Base-by-base conservation (phyloP, 2,113 vertebrate species). In the Python bivittatus region DNA sequence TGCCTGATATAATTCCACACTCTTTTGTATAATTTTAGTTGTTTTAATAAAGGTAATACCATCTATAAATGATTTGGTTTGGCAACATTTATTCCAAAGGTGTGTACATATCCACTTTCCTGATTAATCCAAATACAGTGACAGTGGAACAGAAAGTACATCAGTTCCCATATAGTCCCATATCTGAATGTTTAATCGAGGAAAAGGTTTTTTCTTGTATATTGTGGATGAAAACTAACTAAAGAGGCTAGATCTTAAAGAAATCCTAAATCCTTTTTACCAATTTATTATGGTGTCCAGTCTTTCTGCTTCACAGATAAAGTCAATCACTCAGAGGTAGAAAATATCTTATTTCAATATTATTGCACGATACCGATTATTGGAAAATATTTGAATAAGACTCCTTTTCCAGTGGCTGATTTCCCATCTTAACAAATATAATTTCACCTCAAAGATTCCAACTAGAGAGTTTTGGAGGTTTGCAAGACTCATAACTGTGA, bases 361-460 rank as follows among this genome's bases (percentile, higher is more conserved):
- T 86, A 10, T 72, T 94, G 79, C 68, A 10, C 92, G 94, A 38
- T 25, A 52, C 57, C 11, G 13, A 23, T 20, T 92, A 93, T 61
- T 88, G 53, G 60, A 20, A 92, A 38, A 88, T 52, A 79, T 72
- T 87, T 90, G 57, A 64, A 94, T 86, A 93, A 44, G 9, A 90
- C 53, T 13, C 8, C 54, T 92, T 8, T 13, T 58, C 89, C 23
- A 87, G 25, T 44, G 61, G 11, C 29, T 54, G 86, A 54, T 8
- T 33, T 68, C 68, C 60, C 29, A 52, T 9, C 0, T 22, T 48
- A 90, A 90, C 79, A 42, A 68, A 94, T 93, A 58, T n/a, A 27
- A 92, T 94, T 92, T 93, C 11, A 64, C 57, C 88, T 92, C n/a
- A 89, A 23, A 29, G n/a, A 64, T 85, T 92, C 89, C 90, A 91